A percentile compares a stretch with the other conserved stretches of the same genome.
These are phyloP conservation scores for Chlorodrepanis virens DNA, from an alignment of 2,113 vertebrate species.

Conservation along the genomic window DNA sequence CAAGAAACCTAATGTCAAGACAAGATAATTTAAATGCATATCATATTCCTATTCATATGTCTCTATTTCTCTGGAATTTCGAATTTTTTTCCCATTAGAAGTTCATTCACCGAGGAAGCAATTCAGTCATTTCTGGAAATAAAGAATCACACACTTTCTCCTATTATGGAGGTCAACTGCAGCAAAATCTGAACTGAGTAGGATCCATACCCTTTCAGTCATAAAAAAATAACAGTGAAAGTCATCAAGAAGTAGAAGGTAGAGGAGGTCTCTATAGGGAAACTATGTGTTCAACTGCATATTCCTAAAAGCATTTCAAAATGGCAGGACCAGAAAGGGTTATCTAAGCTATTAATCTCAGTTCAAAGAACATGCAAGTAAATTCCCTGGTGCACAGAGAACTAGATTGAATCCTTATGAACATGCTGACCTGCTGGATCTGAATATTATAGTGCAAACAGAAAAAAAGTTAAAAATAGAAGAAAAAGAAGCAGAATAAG, in stretches of 20 bases:
- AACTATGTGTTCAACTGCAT: neutral
- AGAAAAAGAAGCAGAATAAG: neutral
- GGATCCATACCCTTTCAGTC: neutral
- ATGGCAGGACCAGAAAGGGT: constrained; percentile 60
- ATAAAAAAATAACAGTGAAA: constrained; percentile 15
- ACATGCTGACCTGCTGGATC: constrained; percentile 21
- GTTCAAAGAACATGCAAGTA: constrained; percentile 46
- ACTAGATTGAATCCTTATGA: constrained; percentile 62
- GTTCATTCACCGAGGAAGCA: neutral
- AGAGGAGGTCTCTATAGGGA: neutral
- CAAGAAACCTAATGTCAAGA: neutral
- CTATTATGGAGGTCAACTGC: neutral
- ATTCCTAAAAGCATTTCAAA: constrained; percentile 62
- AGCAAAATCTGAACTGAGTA: neutral
- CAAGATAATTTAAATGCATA: neutral
- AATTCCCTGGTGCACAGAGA: neutral
- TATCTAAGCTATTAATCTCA: constrained; percentile 54
- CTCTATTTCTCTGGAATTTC: neutral
- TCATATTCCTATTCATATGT: neutral
- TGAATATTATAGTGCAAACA: neutral
- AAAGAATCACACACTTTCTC: neutral
- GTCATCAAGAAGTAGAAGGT: constrained; percentile 3
- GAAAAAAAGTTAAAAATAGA: neutral
- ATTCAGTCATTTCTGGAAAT: neutral
- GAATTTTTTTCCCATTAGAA: neutral